These are phyloP conservation scores for Megaptera novaeangliae DNA, from an alignment of 2,113 vertebrate species.

Conservation along the genomic window DNA sequence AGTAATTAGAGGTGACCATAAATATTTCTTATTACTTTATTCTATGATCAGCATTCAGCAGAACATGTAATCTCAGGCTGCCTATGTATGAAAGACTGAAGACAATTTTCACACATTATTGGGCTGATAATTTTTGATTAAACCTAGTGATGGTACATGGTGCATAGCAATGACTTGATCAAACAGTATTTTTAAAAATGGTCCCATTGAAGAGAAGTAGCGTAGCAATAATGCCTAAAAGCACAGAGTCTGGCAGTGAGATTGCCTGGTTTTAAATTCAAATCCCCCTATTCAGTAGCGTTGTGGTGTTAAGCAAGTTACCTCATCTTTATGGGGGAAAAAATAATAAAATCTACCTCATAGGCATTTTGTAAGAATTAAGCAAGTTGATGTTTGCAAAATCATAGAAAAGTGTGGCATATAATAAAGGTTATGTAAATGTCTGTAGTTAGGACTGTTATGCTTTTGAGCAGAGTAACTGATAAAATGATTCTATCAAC, in stretches of 20 bases:
- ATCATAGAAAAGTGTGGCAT: neutral
- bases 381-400: neutral
- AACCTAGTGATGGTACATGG: neutral
- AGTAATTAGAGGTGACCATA: neutral
- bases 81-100: neutral
- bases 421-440: neutral
- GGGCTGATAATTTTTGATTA: neutral
- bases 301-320: neutral
- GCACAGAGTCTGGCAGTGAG: neutral
- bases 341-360: neutral
- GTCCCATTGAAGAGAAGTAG: neutral
- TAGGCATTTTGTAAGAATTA: neutral
- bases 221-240: neutral
- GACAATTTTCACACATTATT: neutral
- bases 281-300: neutral
- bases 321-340: neutral
- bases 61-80: neutral
- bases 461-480: neutral
- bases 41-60: neutral
- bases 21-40: neutral
- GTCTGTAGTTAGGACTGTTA: neutral
- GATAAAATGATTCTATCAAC: neutral
- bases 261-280: neutral
- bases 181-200: constrained; percentile 5
- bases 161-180: neutral